These are phyloP conservation scores for Plectrocnemia conspersa DNA, from an alignment of 1,140 invertebrate genomes.

Conservation along the genomic window DNA sequence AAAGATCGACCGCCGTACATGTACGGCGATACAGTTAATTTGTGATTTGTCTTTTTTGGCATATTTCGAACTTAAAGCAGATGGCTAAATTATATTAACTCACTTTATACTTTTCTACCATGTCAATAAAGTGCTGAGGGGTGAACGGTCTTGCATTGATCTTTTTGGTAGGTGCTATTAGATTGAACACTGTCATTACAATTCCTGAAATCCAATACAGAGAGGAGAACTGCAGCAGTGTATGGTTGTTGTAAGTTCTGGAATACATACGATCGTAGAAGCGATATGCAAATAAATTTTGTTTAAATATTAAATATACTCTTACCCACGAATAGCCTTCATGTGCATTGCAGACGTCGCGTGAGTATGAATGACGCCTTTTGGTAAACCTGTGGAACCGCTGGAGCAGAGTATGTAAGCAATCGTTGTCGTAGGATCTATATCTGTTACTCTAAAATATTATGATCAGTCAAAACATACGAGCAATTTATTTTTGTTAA, in stretches of 20 bases:
- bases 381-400: conserved; percentile 70
- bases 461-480: no score
- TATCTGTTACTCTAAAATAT: conserved; percentile 11
- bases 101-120: conserved; percentile 36
- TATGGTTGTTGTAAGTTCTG: not conserved
- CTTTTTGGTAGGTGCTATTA: conserved; percentile 18
- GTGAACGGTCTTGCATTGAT: conserved; percentile 34
- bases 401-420: conserved; percentile 53
- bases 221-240: conserved; percentile 35
- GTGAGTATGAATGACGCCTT: conserved; percentile 67
- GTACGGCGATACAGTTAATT: no score
- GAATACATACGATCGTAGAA: no score
- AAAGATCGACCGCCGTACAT: no score
- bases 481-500: no score
- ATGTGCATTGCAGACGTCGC: conserved; percentile 1
- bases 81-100: no score
- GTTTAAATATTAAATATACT: no score
- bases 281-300: no score
- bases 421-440: conserved; percentile 22
- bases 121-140: conserved; percentile 32
- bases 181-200: conserved; percentile 22
- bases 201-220: conserved; percentile 40
- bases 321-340: not conserved
- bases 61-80: no score
- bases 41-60: no score